A percentile compares a stretch with the other conserved stretches of the same genome.
These are phyloP conservation scores for Rhynchopsitta pachyrhyncha DNA, from an alignment of 2,113 vertebrate genomes.

Conservation along the genomic window DNA sequence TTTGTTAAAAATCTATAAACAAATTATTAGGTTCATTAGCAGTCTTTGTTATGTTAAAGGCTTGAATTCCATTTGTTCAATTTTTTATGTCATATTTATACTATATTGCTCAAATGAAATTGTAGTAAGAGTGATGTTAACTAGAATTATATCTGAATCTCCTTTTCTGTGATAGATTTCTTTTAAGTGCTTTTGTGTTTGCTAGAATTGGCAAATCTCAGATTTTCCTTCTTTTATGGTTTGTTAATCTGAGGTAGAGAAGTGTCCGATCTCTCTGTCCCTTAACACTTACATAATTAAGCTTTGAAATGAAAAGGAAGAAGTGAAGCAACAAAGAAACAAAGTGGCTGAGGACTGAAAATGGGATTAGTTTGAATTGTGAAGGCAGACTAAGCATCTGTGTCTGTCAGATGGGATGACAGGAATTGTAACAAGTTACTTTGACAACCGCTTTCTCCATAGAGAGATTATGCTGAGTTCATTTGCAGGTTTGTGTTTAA, in stretches of 20 bases:
- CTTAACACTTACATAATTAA: slow-evolving; percentile 67
- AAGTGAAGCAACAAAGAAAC: slow-evolving; percentile 72
- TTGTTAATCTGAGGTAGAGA: slow-evolving; percentile 66
- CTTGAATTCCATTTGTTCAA: not conserved
- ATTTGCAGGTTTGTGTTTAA: slow-evolving; percentile 77
- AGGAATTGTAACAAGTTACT: slow-evolving; percentile 84
- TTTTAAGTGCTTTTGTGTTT: not conserved
- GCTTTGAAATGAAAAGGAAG: slow-evolving; percentile 73
- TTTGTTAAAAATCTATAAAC: not conserved
- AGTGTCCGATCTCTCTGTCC: slow-evolving; percentile 50
- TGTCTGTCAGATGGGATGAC: slow-evolving; percentile 79
- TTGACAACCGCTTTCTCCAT: slow-evolving; percentile 77
- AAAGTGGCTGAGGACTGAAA: slow-evolving; percentile 75
- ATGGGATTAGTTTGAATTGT: slow-evolving; percentile 81
- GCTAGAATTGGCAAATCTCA: not conserved
- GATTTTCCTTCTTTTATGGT: slow-evolving; percentile 6
- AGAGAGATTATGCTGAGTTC: slow-evolving; percentile 80
- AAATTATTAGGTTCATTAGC: not conserved
- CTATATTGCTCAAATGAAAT: not conserved
- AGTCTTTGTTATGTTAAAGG: not conserved
- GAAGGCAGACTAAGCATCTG: slow-evolving; percentile 76
- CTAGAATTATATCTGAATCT: not conserved
- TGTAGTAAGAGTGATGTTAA: not conserved
- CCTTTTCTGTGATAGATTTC: not conserved
- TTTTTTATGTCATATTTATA: not conserved